These are phyloP conservation scores for Seira ritae DNA, from an alignment of 2,888 invertebrate genomes.

Conservation along the genomic window DNA sequence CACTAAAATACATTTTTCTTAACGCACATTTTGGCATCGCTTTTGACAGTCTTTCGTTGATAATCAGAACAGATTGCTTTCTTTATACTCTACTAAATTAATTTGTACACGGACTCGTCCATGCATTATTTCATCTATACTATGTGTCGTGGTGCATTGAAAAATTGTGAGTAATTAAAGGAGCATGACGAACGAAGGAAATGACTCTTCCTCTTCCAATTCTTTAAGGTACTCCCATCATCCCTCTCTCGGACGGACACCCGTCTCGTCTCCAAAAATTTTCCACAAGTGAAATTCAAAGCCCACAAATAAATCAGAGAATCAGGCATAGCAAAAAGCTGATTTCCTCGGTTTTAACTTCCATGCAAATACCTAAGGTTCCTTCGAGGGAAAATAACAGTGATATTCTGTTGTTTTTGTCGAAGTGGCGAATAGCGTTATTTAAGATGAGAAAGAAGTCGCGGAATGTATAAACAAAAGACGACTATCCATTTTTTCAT, in stretches of 20 bases:
- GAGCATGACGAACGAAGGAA: constrained; percentile 49
- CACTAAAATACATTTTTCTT: constrained; percentile 22
- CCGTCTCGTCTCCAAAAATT: constrained; percentile 6
- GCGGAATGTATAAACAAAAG: not conserved
- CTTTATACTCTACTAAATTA: constrained; percentile 9
- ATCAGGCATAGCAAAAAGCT: not conserved
- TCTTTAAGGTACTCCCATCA: constrained; percentile 17
- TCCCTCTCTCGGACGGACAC: not conserved
- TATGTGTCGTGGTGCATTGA: constrained; percentile 42
- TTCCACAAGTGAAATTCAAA: constrained; percentile 2
- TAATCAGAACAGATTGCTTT: constrained; percentile 12
- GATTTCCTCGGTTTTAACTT: constrained; percentile 4
- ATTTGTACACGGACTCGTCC: not conserved
- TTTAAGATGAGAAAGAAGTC: not conserved
- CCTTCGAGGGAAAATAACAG: too few species aligned
- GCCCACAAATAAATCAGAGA: constrained; percentile 10
- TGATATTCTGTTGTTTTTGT: constrained; percentile 4
- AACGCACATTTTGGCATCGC: constrained; percentile 39
- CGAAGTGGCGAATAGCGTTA: not conserved
- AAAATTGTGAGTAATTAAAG: constrained; percentile 61
- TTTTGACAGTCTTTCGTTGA: constrained; percentile 28
- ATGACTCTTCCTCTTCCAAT: constrained; percentile 25
- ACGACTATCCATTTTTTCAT: not conserved
- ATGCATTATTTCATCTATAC: constrained; percentile 11
- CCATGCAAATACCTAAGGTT: not conserved